Evolutionary conservation across 1,140 invertebrate genomes (phyloP).

Genomic region (Dendrolimus punctatus): DNA sequence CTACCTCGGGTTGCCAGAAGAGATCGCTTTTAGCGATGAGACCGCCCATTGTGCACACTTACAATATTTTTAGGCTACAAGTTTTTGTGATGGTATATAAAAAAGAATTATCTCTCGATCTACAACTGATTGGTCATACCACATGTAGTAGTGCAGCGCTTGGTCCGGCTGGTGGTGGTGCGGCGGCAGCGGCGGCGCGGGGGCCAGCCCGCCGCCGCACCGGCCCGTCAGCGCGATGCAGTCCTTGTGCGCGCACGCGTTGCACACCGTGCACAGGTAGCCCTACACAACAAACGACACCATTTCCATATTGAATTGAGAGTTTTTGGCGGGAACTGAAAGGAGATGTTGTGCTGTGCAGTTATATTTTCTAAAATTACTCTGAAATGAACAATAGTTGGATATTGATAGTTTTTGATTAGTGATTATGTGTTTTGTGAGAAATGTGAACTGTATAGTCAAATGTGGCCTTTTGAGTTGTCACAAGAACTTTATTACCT

Average conservation of each 20-base stretch:
- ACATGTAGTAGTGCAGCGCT: constrained; percentile 74
- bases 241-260: constrained; percentile 81
- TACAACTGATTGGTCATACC: constrained; percentile 31
- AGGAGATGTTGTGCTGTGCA: background rate
- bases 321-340: background rate
- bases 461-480: too few relatives aligned
- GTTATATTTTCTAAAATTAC: too few relatives aligned
- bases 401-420: too few relatives aligned
- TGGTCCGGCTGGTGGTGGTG: constrained; percentile 72
- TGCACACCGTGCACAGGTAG: constrained; percentile 84
- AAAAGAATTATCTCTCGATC: too few relatives aligned
- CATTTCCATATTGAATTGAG: background rate
- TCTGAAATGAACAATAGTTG: too few relatives aligned
- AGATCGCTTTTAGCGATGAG: too few relatives aligned
- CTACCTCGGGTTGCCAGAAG: too few relatives aligned
- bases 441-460: too few relatives aligned
- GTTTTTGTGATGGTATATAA: background rate
- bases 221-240: constrained; percentile 83
- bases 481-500: too few relatives aligned
- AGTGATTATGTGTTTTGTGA: too few relatives aligned
- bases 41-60: too few relatives aligned
- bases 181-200: constrained; percentile 67
- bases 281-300: constrained; percentile 69
- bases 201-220: constrained; percentile 72
- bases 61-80: background rate